These are phyloP conservation scores for Lamellibrachia columna DNA, from an alignment of 2,888 invertebrate genomes.

Conservation along the genomic window DNA sequence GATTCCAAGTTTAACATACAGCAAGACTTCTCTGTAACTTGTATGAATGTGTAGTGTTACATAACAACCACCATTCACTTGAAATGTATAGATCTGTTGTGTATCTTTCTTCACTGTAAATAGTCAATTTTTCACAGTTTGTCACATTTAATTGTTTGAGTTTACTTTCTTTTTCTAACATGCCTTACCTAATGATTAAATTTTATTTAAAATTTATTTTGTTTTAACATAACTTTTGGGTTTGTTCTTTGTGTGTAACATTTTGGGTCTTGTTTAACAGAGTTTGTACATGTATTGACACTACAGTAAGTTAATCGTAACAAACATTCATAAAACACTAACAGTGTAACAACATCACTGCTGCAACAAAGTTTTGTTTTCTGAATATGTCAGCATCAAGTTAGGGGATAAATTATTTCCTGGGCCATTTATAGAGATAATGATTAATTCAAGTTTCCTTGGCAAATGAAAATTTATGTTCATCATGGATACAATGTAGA, in stretches of 20 bases:
- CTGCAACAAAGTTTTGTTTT: background rate
- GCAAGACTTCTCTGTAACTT: background rate
- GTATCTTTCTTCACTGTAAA: background rate
- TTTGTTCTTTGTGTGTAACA: background rate
- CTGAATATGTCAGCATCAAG: background rate
- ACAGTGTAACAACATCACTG: background rate
- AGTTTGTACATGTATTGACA: background rate
- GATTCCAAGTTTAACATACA: background rate
- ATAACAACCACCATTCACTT: background rate
- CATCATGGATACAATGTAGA: background rate
- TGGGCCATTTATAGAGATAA: background rate
- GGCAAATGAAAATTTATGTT: background rate
- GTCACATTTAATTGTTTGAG: background rate
- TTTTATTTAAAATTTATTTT: constrained; percentile 16
- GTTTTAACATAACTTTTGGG: constrained; percentile 41
- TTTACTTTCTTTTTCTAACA: background rate
- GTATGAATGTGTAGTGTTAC: background rate
- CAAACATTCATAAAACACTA: background rate
- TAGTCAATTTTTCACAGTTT: background rate
- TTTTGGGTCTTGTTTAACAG: background rate
- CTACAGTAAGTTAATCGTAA: background rate
- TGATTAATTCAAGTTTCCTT: background rate
- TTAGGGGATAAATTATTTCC: background rate
- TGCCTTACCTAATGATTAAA: background rate
- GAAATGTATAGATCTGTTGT: background rate